Base-by-base conservation (phyloP, 2,888 invertebrate species). In the Cantharis nigra region DNA sequence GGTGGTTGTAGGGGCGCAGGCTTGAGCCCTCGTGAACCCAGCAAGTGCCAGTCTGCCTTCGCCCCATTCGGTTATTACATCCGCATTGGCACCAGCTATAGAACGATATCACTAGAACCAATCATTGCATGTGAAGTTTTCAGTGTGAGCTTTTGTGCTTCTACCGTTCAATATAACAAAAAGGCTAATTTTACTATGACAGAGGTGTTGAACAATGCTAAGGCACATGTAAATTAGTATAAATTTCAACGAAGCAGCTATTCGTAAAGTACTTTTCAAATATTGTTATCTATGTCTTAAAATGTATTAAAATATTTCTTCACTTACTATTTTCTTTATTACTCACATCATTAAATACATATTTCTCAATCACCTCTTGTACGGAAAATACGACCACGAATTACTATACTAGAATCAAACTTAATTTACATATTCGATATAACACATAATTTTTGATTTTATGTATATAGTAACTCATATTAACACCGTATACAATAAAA, bases 31-130 rank as follows among this genome's bases (percentile, higher is more conserved):
- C 88, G 88, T 86, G 87, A 89, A 86, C 86, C 84, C 85, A 87
- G 87, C 87, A 87, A 88, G 89, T 85, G 86, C 89, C 89, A 87
- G 90, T 91, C 90, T 90, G 90, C 88, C 91, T 80, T 78, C 79
- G 79, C 79, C 82, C 80, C 84, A 85, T 86, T 85, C 83, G 84
- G 84, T 83, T 83, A 84, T 81, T 85, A 85, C 85, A 85, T 84
- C 83, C 82, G 79, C 82, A 82, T 80, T 80, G 76, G 74, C 79
- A 80, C 79, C 76, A 75, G 77, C 78, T 79, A 75, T 75, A 79
- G 79, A 77, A 77, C 79, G 77, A 79, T 72, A 78, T 77, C 72
- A 79, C 77, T 70, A 79, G 75, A 77, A 77, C 79, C 76, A 79
- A 73, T 76, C 74, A 76, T 74, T 79, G 76, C 78, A 79, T 79